phyloP scores from a whole-genome alignment of 2,888 invertebrate species.

The Tanypteryx hageni region DNA sequence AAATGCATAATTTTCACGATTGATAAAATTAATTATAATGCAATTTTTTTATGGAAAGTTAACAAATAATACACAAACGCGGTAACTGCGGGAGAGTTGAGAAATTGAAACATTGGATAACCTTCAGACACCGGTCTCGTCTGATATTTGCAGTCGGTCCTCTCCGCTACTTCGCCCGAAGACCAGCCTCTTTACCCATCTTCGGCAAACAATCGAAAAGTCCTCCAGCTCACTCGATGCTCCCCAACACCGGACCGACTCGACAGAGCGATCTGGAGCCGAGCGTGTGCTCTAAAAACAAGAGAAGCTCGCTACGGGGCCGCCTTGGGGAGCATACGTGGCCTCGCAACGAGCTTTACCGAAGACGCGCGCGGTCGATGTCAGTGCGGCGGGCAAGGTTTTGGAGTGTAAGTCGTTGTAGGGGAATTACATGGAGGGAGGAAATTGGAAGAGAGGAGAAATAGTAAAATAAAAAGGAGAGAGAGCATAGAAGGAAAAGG shows the following conservation, averaged over 20 bases:
- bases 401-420: not conserved
- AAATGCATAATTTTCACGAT: too few relatives aligned
- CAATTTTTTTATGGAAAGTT: too few relatives aligned
- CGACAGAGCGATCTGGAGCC: not conserved
- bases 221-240: not conserved
- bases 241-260: not conserved
- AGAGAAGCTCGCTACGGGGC: conserved; percentile 26
- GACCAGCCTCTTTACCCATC: not conserved
- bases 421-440: not conserved
- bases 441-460: not conserved
- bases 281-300: not conserved
- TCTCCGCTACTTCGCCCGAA: not conserved
- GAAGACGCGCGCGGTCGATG: conserved; percentile 53
- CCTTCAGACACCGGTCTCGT: not conserved
- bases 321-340: not conserved
- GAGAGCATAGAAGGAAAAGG: not conserved
- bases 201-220: not conserved
- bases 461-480: not conserved
- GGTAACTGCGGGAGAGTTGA: too few relatives aligned
- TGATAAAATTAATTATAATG: too few relatives aligned
- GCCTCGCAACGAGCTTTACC: conserved; percentile 27
- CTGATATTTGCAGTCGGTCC: not conserved
- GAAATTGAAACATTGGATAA: too few relatives aligned
- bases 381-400: conserved; percentile 35
- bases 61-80: too few relatives aligned